Evolutionary conservation across 2,888 invertebrate species (phyloP).

Genomic region (Myopa testacea): DNA sequence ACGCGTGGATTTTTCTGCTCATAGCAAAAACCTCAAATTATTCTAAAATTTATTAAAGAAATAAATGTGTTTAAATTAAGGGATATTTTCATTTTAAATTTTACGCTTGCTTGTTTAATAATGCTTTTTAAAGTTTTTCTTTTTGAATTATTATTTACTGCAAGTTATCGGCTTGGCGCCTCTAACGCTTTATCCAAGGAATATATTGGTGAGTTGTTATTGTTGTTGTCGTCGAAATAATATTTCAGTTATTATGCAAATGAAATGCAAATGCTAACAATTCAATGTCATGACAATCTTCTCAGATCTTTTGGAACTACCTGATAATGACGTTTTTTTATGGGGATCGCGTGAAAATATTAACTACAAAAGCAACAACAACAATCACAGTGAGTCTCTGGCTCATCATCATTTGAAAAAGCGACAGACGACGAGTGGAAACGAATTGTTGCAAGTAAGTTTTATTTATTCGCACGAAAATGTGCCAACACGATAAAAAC

Average conservation of each 20-base stretch:
- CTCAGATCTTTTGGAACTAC: constrained; percentile 58
- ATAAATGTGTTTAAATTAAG: background rate
- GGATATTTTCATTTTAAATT: background rate
- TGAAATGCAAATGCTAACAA: background rate
- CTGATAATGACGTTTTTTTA: constrained; percentile 58
- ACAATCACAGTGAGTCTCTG: constrained; percentile 42
- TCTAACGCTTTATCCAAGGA: constrained; percentile 17
- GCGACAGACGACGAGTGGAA: constrained; percentile 50
- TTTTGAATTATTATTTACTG: background rate
- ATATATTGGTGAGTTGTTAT: constrained; percentile 27
- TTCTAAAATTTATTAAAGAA: background rate
- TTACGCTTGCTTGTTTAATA: background rate
- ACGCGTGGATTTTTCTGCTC: too few relatives aligned
- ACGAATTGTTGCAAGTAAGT: constrained; percentile 51
- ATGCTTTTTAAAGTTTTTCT: background rate
- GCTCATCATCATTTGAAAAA: constrained; percentile 55
- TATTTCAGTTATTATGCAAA: too few relatives aligned
- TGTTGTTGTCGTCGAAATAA: background rate
- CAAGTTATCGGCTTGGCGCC: background rate
- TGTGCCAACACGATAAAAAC: background rate
- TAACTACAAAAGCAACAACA: constrained; percentile 40
- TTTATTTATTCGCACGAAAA: background rate
- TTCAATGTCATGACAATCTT: background rate
- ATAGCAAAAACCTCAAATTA: background rate
- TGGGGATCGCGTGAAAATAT: constrained; percentile 58